Evolutionary conservation across 1,140 invertebrate genomes (phyloP), one percentile per base, ranked within the genome.

Genomic region (Adoxophyes honmai): DNA sequence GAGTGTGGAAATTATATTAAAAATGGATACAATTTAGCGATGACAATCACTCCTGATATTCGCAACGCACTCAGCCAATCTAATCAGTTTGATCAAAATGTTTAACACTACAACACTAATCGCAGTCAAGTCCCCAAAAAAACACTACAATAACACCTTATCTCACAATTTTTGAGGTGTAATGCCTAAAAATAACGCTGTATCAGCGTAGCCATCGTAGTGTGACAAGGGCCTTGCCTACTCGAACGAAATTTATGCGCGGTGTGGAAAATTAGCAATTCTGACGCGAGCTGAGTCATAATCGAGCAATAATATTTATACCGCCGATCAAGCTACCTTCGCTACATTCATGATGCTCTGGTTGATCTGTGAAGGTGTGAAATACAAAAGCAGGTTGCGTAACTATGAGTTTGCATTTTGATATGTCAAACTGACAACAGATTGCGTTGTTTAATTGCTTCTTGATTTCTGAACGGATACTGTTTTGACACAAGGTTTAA

Each of bases 211-310:
- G n/a, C n/a, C 21, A 33, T 48, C 28, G 42, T 48, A 48, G 42
- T 48, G 42, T 21, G 21, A 8, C 42, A 11, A 48, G 21, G 18
- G 11, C 11, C 16, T 48, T 48, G 42, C 42, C 21, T 48, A 48
- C 42, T 48, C 42, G 42, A 48, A 48, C 21, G 5, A 18, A 48
- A 48, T 21, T 48, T 48, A 48, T 48, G 42, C 42, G 42, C 28
- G 42, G 16, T 48, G 16, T 21, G 18, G 18, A 18, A 48, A 48
- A 48, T 48, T 48, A 48, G 42, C 42, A 48, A 48, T 48, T 48
- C 18, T 21, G 13, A 48, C 21, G 21, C 21, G 21, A 48, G 42
- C 42, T 48, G 21, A 48, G 18, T 48, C 42, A 48, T 18, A 21
- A 18, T 48, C 42, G 42, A 21, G 21, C 42, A 48, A 48, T 48